A percentile compares a stretch with the other conserved stretches of the same genome.
Evolutionary conservation across 2,888 invertebrate species (phyloP).

Genomic region (Patella caerulea): DNA sequence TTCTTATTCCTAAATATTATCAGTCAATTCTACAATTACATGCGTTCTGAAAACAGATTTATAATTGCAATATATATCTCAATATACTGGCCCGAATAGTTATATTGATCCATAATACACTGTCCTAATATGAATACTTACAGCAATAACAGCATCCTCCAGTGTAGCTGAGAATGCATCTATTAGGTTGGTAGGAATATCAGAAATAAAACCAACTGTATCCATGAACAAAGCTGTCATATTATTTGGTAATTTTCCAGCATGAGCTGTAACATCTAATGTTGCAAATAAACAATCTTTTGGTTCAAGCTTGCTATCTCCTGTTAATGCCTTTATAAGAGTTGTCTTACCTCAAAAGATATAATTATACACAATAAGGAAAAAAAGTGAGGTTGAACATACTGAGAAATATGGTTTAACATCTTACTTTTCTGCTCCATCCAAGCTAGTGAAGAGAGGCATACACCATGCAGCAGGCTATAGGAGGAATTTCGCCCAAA

Average conservation of each 20-base stretch:
- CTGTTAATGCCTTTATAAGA: constrained; percentile 83
- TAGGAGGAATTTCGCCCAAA: too few species aligned
- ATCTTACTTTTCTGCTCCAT: too few species aligned
- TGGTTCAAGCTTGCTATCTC: constrained; percentile 78
- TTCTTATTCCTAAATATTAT: not conserved
- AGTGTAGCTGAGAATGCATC: constrained; percentile 86
- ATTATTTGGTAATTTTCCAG: constrained; percentile 77
- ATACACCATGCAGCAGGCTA: too few species aligned
- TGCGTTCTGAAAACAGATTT: too few species aligned
- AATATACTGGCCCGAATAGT: too few species aligned
- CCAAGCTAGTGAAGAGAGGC: too few species aligned
- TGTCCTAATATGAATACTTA: constrained; percentile 46
- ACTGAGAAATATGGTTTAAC: too few species aligned
- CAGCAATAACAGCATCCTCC: constrained; percentile 84
- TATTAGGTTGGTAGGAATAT: constrained; percentile 84
- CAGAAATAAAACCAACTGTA: constrained; percentile 89
- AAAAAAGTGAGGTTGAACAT: too few species aligned
- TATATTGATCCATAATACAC: too few species aligned
- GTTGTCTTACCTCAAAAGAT: constrained; percentile 78
- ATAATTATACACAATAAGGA: not conserved
- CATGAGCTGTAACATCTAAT: constrained; percentile 85
- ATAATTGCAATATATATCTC: too few species aligned
- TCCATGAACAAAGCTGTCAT: constrained; percentile 83
- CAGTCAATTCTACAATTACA: not conserved
- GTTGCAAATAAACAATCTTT: constrained; percentile 87